These are phyloP conservation scores for Graptemys geographica DNA, from an alignment of 2,797 vertebrate genomes.

Conservation along the genomic window DNA sequence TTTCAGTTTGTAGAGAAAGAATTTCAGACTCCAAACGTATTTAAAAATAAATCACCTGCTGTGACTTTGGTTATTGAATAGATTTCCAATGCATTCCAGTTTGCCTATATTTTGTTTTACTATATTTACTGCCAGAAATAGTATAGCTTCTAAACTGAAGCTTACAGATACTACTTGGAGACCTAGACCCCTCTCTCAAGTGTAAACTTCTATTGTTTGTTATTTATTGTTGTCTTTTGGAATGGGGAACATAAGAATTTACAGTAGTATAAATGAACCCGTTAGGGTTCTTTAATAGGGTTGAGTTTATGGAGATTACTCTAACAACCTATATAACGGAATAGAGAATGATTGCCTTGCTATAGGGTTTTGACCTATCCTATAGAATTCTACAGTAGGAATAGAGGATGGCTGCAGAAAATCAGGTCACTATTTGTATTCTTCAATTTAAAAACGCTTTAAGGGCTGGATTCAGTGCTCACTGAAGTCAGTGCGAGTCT, in stretches of 20 bases:
- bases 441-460: neutral
- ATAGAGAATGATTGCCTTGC: neutral
- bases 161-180: neutral
- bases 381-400: neutral
- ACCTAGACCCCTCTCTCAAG: neutral
- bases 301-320: neutral
- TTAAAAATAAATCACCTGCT: neutral
- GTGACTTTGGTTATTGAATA: neutral
- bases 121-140: neutral
- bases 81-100: neutral
- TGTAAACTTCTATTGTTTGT: neutral
- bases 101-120: neutral
- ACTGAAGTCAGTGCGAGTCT: neutral
- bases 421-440: neutral
- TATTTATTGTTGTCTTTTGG: neutral
- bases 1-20: constrained; percentile 37
- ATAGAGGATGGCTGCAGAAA: neutral
- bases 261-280: neutral
- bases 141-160: neutral
- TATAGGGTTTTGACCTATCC: neutral
- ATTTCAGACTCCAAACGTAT: constrained; percentile 22
- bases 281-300: neutral
- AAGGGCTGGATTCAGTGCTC: neutral
- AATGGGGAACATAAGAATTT: neutral
- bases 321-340: neutral